Base-by-base conservation (phyloP, 1,140 invertebrate genomes). In the Drosophila kepulauana region DNA sequence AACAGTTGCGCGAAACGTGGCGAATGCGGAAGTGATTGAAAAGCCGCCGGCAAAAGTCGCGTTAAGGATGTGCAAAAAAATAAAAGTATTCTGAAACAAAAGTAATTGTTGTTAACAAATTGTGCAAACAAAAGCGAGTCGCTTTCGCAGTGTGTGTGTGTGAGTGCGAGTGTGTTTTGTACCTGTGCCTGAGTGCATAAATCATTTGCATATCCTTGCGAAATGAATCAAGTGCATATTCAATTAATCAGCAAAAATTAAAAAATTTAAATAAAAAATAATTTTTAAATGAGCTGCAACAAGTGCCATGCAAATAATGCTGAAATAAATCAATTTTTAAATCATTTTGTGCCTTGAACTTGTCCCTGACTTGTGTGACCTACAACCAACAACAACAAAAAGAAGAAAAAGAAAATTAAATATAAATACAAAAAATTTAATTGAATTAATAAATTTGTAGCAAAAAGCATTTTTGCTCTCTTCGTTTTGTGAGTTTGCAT, bases 201-300 rank as follows among this genome's bases (percentile, higher is more conserved):
- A 56, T 81, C 73, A 86, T 85, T 85, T 85, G 82, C 82, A 85
- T 86, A 86, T 86, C 81, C 81, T 85, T 78, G 82, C 76, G 41
- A 77, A 82, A 76, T 78, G 43, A 81, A 45, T 77, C 8, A 61
- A 73, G 73, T 79, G 33, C 51, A 63, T 58, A 69, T 56, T 15
- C 45, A 64, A 65, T 49, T 51, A 58, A 45, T 33, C 13, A 68
- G 15, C 13, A 71, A 15, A 43, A 25, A 58, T 69, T 63, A 62
- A 71, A 62, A 74, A 28, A 74, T 35, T 46, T 30, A 58, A 38
- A 72, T 64, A 13, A 66, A 57, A 58, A 69, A 70, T 13, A 33
- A 79, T n/a, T 28, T 30, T 52, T 35, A 59, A 59, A 59, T 59
- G 25, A 46, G 51, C 30, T n/a, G 51, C 30, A 64, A 25, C 49